These are phyloP conservation scores for Laterallus jamaicensis DNA, from an alignment of 2,113 vertebrate species.

Conservation along the genomic window DNA sequence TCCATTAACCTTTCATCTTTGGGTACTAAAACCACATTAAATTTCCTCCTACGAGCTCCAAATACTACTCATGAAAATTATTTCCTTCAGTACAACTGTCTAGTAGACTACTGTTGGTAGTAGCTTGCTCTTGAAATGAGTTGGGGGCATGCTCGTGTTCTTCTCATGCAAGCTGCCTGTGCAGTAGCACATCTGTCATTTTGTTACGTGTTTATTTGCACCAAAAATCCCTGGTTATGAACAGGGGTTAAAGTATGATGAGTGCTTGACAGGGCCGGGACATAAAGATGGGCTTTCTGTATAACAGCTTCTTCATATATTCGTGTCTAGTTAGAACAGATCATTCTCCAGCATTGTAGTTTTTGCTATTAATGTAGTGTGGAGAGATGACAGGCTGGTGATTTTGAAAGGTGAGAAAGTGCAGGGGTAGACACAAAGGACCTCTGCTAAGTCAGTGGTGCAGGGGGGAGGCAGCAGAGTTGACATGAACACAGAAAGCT, in stretches of 20 bases:
- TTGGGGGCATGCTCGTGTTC: background rate
- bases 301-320: background rate
- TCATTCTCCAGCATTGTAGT: background rate
- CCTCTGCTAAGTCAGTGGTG: background rate
- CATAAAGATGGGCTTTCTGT: background rate
- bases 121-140: constrained; percentile 18
- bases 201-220: background rate
- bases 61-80: background rate
- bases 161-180: background rate
- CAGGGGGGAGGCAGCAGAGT: background rate
- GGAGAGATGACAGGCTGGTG: background rate
- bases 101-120: background rate
- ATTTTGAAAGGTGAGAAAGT: background rate
- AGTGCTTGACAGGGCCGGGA: background rate
- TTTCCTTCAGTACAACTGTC: background rate
- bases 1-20: background rate
- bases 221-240: background rate
- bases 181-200: background rate
- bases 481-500: background rate
- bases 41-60: background rate
- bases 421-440: background rate
- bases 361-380: background rate
- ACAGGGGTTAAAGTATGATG: background rate
- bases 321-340: background rate
- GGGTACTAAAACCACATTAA: background rate